Conservation (phyloP, 1,140 invertebrate species). For the Aphelenchoides avenae region DNA sequence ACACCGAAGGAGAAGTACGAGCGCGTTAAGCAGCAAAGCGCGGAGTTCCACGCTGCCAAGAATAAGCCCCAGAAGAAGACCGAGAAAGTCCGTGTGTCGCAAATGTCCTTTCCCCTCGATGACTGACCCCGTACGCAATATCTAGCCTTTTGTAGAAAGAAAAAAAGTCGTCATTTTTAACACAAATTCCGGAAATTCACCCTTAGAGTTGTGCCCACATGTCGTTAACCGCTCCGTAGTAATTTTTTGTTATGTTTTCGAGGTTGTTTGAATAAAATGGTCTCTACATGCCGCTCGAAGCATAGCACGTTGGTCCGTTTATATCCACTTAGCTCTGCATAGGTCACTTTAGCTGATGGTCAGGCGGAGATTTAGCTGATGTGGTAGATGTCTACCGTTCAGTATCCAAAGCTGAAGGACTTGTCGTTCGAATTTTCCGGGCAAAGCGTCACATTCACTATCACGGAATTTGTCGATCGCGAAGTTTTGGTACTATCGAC, state of each 20-base stretch:
- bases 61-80: conserved; percentile 6
- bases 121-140: no score
- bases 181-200: no score
- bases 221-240: no score
- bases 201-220: no score
- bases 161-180: no score
- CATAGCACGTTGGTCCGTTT: conserved; percentile 10
- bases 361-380: background rate
- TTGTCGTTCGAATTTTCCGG: conserved; percentile 13
- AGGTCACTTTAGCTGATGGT: background rate
- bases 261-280: conserved; percentile 28
- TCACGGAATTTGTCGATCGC: conserved; percentile 14
- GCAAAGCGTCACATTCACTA: conserved; percentile 5
- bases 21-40: conserved; percentile 1
- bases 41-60: conserved; percentile 15
- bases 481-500: conserved; percentile 10
- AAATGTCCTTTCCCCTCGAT: background rate
- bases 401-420: background rate
- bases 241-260: background rate
- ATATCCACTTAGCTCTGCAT: background rate
- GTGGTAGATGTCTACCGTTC: background rate
- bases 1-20: conserved; percentile 30
- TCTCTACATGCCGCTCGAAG: conserved; percentile 5
- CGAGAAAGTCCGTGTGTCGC: background rate
- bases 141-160: no score